Evolutionary conservation across 2,888 invertebrate species (phyloP).

Genomic region (Caenorhabditis auriculariae): DNA sequence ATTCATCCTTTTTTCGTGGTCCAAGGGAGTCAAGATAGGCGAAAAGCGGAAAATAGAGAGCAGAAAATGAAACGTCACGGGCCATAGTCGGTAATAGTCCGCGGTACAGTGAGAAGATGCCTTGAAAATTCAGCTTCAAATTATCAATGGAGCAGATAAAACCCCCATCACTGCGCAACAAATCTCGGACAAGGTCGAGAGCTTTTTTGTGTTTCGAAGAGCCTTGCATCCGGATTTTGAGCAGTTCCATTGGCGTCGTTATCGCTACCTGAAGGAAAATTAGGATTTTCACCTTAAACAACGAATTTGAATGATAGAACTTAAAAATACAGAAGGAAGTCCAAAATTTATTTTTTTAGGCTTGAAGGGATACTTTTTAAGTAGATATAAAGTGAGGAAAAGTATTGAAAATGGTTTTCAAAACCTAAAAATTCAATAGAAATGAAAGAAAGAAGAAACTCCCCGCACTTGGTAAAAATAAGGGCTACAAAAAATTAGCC

Average conservation of each 20-base stretch:
- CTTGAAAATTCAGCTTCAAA: slow-evolving; percentile 64
- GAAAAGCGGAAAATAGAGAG: slow-evolving; percentile 92
- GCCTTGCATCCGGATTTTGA: slow-evolving; percentile 93
- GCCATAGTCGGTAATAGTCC: slow-evolving; percentile 89
- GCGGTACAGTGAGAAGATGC: slow-evolving; percentile 86
- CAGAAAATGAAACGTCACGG: slow-evolving; percentile 40
- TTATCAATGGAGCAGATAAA: neutral
- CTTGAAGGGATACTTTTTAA: no score
- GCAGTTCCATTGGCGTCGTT: slow-evolving; percentile 97
- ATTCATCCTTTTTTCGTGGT: slow-evolving; percentile 65
- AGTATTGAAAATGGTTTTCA: neutral
- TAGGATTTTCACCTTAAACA: neutral
- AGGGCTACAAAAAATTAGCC: no score
- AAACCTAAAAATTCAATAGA: slow-evolving; percentile 11
- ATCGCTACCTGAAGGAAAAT: slow-evolving; percentile 86
- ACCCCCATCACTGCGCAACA: slow-evolving; percentile 17
- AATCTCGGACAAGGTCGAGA: slow-evolving; percentile 12
- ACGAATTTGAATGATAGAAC: no score
- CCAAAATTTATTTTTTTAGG: no score
- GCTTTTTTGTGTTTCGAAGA: slow-evolving; percentile 19
- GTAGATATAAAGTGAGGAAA: no score
- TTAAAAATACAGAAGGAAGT: no score
- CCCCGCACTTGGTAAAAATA: no score
- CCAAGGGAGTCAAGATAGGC: slow-evolving; percentile 80
- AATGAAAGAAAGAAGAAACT: no score